Evolutionary conservation across 2,113 vertebrate species (phyloP), one percentile per base, ranked within the genome.

Genomic region (Monopterus albus): DNA sequence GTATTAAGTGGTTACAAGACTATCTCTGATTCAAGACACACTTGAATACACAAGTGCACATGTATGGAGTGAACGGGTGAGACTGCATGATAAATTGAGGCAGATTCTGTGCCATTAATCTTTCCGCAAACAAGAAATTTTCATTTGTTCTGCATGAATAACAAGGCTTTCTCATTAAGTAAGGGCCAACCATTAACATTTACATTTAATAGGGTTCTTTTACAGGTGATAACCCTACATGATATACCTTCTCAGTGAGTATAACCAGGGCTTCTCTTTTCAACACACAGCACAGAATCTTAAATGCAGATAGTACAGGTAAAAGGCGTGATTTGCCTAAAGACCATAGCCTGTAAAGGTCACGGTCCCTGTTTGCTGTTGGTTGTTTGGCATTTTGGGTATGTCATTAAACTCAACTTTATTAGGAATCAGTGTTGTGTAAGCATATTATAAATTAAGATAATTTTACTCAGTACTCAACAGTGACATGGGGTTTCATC

Each of bases 51-150:
- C 38, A 72, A 20, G 53, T 49, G 69, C 33, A 58, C 62, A 60
- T 31, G 18, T 14, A 17, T 9, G 11, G n/a, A 57, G 21, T 25
- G 47, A 61, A 39, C 28, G 29, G 11, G 25, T 38, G 53, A 66
- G 62, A 62, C 68, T 23, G 45, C 35, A 33, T 82, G 82, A 86
- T 82, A 26, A 79, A 89, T 75, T 2, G 49, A 76, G 58, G 45
- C 28, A 5, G 52, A 69, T 62, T 64, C 13, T 38, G 28, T 42
- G 70, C 40, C 60, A 84, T 89, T 85, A 79, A 85, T 91, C 83
- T 81, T 79, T 20, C 49, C 1, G 21, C 42, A 60, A 80, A 61
- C 12, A 3, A 57, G 28, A 39, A 70, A 42, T 72, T 72, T 75
- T 35, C 45, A 83, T 69, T 83, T 78, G 66, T 69, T 76, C 64